Evolutionary conservation across 2,797 vertebrate species (phyloP), one percentile per base, ranked within the genome.

Genomic region (Danio tinwini): DNA sequence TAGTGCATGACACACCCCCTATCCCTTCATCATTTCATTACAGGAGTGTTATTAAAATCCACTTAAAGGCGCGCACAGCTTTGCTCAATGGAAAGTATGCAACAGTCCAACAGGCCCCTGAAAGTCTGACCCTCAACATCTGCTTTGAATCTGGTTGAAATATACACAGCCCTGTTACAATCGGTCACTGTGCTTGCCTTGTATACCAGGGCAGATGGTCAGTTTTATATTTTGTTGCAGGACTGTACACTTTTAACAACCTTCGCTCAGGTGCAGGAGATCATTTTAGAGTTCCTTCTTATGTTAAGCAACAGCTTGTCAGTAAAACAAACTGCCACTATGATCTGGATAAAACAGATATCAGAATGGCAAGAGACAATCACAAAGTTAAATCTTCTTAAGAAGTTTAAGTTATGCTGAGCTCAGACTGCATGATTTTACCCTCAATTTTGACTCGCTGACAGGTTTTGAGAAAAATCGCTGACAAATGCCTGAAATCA

Each of bases 41-140:
- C 82, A 89, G 85, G 86, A 90, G 89, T 87, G 85, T 89, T 91
- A 91, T 93, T 92, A 92, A 92, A 92, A 89, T 81, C 88, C 88
- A 89, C 89, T 91, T 87, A 89, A 85, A 74, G 81, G 80, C 83
- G 76, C 84, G 86, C 85, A 75, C 85, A 89, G 86, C 65, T 74
- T 83, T 79, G 79, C 69, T 70, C 83, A 82, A 86, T 86, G 91
- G 89, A 91, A 92, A 90, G 64, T 89, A 88, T 90, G 87, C 81
- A 85, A 79, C 59, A 67, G 84, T 83, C 73, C 82, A 81, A 77
- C 74, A 75, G 85, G 81, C 82, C 86, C 50, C 81, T 76, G 82
- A 85, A 86, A 67, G 82, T 83, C 74, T 82, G 71, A 81, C 78
- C 76, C 69, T 82, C 82, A 80, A 90, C 90, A 90, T 91, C 88